Conservation (phyloP, 2,797 vertebrate genomes). For the Triplophysa yarkandensis region DNA sequence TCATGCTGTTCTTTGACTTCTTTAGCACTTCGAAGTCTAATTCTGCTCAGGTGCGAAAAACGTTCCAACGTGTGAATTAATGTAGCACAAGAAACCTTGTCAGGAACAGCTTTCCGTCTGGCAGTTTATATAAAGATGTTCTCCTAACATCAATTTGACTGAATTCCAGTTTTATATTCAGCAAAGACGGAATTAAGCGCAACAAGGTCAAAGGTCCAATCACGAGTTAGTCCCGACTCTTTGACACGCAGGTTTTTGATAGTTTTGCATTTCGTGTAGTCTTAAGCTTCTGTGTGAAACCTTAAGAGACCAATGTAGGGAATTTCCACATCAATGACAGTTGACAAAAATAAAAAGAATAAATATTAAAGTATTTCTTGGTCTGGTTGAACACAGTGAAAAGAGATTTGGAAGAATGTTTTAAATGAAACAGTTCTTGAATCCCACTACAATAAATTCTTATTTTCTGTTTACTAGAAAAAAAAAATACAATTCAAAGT, state of each 20-base stretch:
- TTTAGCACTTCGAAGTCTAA: conserved; percentile 7
- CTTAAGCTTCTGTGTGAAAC: not conserved
- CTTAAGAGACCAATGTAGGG: no score
- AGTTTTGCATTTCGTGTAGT: not conserved
- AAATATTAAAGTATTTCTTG: no score
- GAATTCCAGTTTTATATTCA: not conserved
- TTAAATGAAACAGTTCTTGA: no score
- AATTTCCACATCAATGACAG: conserved; percentile 1
- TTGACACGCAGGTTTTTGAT: not conserved
- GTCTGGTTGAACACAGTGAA: no score
- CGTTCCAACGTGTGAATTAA: not conserved
- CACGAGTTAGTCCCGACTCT: not conserved
- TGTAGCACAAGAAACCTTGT: not conserved
- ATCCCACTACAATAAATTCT: no score
- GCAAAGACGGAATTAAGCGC: not conserved
- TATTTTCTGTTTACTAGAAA: no score
- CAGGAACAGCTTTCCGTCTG: conserved; percentile 4
- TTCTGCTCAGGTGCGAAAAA: conserved; percentile 20
- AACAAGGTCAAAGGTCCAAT: conserved; percentile 17
- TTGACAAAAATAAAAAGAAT: no score
- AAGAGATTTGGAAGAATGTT: no score
- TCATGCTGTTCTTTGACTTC: conserved; percentile 17
- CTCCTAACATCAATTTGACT: not conserved
- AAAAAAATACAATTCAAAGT: no score
- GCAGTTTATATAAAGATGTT: not conserved